These are phyloP conservation scores for Caretta caretta DNA, from an alignment of 2,113 vertebrate genomes.

Conservation along the genomic window DNA sequence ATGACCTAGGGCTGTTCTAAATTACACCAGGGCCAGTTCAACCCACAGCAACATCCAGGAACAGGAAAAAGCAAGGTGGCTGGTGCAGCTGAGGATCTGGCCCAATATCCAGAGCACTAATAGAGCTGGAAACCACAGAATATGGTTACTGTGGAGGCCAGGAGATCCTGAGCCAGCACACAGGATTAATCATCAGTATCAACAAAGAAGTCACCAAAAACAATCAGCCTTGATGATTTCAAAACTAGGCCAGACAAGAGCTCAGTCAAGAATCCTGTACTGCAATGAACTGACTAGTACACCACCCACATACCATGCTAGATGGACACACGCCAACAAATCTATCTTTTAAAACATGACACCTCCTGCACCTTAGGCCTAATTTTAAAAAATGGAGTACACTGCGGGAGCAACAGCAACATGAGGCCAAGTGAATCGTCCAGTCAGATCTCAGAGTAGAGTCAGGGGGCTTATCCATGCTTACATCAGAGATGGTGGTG, in stretches of 20 bases:
- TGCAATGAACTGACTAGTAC: rapidly evolving
- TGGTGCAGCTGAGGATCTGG: not conserved
- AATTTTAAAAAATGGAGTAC: not conserved
- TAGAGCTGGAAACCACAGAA: not conserved
- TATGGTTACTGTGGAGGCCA: not conserved
- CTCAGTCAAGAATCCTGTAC: not conserved
- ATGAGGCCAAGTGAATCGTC: not conserved
- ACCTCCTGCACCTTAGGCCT: not conserved
- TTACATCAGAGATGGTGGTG: not conserved
- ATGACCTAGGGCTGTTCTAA: not conserved
- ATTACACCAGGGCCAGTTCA: not conserved
- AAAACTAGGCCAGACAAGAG: not conserved
- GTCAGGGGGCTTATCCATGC: not conserved
- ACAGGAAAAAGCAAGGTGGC: not conserved
- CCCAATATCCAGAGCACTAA: not conserved
- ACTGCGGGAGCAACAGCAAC: not conserved
- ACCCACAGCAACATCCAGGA: not conserved
- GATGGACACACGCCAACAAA: not conserved
- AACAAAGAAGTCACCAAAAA: too few relatives aligned
- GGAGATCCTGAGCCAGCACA: not conserved
- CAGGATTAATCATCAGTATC: not conserved
- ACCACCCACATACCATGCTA: not conserved
- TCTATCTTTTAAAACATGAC: not conserved
- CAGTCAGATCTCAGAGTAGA: not conserved
- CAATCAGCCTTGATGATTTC: too few relatives aligned